These are phyloP conservation scores for Columba janthina DNA, from an alignment of 2,113 vertebrate species.

Conservation along the genomic window DNA sequence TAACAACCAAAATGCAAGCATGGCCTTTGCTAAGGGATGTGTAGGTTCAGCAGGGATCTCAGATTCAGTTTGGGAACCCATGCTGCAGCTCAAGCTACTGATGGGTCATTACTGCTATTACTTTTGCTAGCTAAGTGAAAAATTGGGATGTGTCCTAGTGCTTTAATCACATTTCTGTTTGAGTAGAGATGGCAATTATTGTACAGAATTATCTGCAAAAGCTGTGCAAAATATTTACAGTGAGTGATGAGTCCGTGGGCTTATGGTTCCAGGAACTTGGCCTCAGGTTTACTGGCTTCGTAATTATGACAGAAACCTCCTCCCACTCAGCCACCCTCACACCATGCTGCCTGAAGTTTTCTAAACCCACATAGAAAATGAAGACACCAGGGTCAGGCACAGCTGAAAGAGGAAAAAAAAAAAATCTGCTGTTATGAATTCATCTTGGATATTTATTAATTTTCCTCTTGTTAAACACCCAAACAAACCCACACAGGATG, in stretches of 20 bases:
- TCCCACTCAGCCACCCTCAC: background rate
- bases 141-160: background rate
- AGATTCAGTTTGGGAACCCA: background rate
- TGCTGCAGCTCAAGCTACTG: background rate
- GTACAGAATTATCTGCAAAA: background rate
- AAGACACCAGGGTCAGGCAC: background rate
- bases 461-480: background rate
- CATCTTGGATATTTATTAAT: background rate
- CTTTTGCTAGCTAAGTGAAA: background rate
- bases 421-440: background rate
- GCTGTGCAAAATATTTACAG: background rate
- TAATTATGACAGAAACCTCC: background rate
- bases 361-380: background rate
- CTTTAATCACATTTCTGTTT: background rate
- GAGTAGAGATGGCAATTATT: background rate
- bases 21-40: fast-evolving
- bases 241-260: background rate
- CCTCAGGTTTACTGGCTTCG: background rate
- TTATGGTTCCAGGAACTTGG: background rate
- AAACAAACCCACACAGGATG: background rate
- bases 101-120: background rate
- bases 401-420: background rate
- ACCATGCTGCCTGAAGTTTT: background rate
- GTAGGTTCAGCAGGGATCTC: background rate
- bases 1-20: background rate